Percentiles rank a stretch among this genome's conserved stretches.
These are phyloP conservation scores for Tridacna gigas DNA, from an alignment of 2,888 invertebrate species.

Conservation along the genomic window DNA sequence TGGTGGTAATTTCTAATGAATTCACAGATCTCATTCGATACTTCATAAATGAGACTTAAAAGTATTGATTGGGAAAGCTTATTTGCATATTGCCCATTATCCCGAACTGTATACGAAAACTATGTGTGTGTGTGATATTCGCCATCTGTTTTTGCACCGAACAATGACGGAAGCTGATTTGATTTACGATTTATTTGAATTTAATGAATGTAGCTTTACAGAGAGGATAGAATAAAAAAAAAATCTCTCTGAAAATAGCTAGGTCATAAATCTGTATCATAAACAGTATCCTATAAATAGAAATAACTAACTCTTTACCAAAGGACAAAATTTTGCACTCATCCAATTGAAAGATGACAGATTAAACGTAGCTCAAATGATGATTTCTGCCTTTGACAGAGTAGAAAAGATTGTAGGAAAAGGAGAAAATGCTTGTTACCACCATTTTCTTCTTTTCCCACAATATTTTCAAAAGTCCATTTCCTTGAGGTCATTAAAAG, in stretches of 20 bases:
- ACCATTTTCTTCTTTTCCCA: background rate
- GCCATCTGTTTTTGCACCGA: conserved; percentile 21
- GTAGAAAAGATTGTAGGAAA: background rate
- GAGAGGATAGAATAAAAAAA: background rate
- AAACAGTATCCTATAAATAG: background rate
- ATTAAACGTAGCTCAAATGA: too few species aligned
- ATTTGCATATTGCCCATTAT: conserved; percentile 58
- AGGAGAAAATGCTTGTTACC: background rate
- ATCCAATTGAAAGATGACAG: too few species aligned
- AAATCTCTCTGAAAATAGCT: background rate
- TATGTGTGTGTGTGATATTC: conserved; percentile 19
- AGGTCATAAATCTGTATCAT: background rate
- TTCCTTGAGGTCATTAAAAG: background rate
- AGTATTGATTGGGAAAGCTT: conserved; percentile 47
- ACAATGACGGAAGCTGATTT: conserved; percentile 27
- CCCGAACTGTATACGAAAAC: conserved; percentile 26
- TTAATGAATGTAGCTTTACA: conserved; percentile 21
- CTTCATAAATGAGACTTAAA: conserved; percentile 44
- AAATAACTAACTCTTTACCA: background rate
- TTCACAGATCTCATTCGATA: conserved; percentile 28
- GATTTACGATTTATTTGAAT: conserved; percentile 32
- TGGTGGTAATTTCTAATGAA: conserved; percentile 31
- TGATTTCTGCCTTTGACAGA: too few species aligned
- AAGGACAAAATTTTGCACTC: too few species aligned
- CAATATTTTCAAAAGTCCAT: background rate